Percentiles rank a stretch among this genome's conserved stretches.
phyloP scores from a whole-genome alignment of 2,113 vertebrate species.

The Uropsilus gracilis region DNA sequence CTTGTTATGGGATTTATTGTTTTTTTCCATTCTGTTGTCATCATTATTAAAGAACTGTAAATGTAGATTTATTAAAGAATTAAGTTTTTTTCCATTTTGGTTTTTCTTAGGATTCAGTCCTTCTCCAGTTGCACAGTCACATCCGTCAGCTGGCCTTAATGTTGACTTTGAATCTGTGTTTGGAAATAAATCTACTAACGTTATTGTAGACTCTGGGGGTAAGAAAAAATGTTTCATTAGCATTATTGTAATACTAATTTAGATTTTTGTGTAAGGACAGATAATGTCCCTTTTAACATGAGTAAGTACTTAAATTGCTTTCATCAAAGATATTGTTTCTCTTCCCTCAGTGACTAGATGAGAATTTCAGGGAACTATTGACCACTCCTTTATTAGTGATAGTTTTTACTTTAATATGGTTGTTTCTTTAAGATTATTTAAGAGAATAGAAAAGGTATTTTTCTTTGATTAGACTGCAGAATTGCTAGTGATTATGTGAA shows the following conservation, averaged over 20 bases:
- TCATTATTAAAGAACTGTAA: slow-evolving; percentile 29
- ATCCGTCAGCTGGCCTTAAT: slow-evolving; percentile 92
- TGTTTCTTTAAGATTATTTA: slow-evolving; percentile 6
- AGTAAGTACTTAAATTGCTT: slow-evolving; percentile 3
- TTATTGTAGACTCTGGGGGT: slow-evolving; percentile 92
- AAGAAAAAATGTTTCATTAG: slow-evolving; percentile 71
- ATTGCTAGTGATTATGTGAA: not conserved
- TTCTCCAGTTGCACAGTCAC: slow-evolving; percentile 90
- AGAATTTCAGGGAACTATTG: not conserved
- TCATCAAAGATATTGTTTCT: not conserved
- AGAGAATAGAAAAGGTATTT: not conserved
- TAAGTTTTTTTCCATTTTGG: not conserved
- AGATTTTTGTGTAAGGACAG: slow-evolving; percentile 35
- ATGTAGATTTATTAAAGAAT: slow-evolving; percentile 15
- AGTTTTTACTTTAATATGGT: not conserved
- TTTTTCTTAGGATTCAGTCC: slow-evolving; percentile 89
- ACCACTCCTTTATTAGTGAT: not conserved
- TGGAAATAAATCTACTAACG: slow-evolving; percentile 93
- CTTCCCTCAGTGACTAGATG: not conserved
- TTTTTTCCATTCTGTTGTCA: slow-evolving; percentile 30
- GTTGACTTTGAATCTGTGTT: slow-evolving; percentile 98
- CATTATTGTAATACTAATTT: not conserved
- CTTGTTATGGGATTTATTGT: not conserved
- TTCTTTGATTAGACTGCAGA: not conserved
- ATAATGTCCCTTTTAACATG: slow-evolving; percentile 33